phyloP scores from a whole-genome alignment of 64 coral and sea anemone species.

The Pocillopora verrucosa region DNA sequence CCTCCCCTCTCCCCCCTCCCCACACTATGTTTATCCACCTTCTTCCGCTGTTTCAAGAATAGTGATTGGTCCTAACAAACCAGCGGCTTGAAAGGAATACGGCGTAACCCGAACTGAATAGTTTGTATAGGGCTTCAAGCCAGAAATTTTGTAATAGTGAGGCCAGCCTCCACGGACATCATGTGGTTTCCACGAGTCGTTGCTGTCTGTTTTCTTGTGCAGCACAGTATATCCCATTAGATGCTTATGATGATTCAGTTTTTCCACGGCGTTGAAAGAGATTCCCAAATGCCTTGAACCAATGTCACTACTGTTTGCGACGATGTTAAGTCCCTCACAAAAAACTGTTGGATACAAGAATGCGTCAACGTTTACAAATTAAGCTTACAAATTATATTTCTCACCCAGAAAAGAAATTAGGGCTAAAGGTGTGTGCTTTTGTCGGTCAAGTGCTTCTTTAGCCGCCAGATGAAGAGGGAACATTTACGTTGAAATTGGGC shows the following conservation, averaged over 20 bases:
- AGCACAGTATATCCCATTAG: slow-evolving; percentile 10
- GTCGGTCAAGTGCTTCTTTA: too few relatives aligned
- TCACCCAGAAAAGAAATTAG: too few relatives aligned
- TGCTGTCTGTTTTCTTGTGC: background rate
- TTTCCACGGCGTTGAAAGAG: background rate
- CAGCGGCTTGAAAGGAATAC: slow-evolving; percentile 1
- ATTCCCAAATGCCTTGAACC: background rate
- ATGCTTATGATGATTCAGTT: background rate
- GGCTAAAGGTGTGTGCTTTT: too few relatives aligned
- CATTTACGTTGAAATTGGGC: too few relatives aligned
- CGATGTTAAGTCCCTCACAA: background rate
- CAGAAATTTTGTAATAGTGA: background rate
- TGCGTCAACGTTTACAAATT: too few relatives aligned
- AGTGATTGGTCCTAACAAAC: background rate
- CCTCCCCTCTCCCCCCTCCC: too few relatives aligned
- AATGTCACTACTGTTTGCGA: background rate
- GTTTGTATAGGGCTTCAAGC: background rate
- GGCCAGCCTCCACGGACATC: background rate
- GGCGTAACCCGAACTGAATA: background rate
- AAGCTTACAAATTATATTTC: too few relatives aligned
- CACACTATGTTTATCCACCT: background rate
- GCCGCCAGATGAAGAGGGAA: too few relatives aligned
- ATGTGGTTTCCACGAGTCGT: background rate
- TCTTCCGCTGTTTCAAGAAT: background rate
- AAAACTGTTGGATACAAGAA: background rate